These are phyloP conservation scores for Diloba caeruleocephala DNA, from an alignment of 2,888 invertebrate species.

Conservation along the genomic window DNA sequence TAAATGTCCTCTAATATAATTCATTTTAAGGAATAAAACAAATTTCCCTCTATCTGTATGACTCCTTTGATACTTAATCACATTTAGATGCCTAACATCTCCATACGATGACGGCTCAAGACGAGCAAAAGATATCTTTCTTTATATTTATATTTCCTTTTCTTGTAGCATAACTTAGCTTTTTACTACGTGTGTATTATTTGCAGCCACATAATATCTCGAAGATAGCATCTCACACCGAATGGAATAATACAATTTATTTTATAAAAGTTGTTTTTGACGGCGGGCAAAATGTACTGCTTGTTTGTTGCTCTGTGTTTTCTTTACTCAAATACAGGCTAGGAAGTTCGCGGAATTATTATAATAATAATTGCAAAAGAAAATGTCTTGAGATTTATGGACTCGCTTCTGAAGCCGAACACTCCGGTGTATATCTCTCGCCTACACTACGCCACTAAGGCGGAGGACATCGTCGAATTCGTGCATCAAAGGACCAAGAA, in stretches of 20 bases:
- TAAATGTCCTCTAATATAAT: no score
- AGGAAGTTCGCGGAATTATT: slow-evolving; percentile 41
- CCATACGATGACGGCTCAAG: background rate
- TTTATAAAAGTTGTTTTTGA: slow-evolving; percentile 82
- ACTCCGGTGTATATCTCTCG: no score
- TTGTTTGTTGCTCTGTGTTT: slow-evolving; percentile 74
- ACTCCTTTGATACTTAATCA: slow-evolving; percentile 19
- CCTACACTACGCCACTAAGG: no score
- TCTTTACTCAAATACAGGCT: slow-evolving; percentile 62
- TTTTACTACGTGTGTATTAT: slow-evolving; percentile 48
- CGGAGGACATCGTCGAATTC: no score
- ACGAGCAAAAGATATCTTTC: slow-evolving; percentile 8
- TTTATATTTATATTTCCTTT: slow-evolving; percentile 12
- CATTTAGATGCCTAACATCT: slow-evolving; percentile 8
- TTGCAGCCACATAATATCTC: slow-evolving; percentile 48
- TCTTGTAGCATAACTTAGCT: slow-evolving; percentile 21
- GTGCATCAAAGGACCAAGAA: no score
- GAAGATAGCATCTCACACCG: slow-evolving; percentile 52
- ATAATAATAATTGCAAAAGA: no score
- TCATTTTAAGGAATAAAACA: no score
- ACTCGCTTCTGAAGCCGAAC: no score
- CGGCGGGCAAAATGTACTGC: slow-evolving; percentile 74
- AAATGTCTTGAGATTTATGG: no score
- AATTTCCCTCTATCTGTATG: no score
- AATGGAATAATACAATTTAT: slow-evolving; percentile 79